phyloP scores from a whole-genome alignment of 2,113 vertebrate species.

The Oceanites oceanicus region DNA sequence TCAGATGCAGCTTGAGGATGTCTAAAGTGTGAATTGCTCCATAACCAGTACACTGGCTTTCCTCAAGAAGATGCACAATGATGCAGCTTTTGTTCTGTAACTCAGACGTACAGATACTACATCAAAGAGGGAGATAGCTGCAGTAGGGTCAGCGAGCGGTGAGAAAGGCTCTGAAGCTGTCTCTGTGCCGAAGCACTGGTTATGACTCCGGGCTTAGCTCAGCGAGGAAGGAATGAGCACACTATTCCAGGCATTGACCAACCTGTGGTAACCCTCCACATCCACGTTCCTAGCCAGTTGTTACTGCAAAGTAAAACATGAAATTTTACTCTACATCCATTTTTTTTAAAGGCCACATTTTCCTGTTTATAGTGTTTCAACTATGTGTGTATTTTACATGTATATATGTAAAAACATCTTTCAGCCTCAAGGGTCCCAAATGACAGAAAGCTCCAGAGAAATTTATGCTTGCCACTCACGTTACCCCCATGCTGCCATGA shows the following conservation, averaged over 20 bases:
- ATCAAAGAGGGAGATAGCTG: not conserved
- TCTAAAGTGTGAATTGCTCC: not conserved
- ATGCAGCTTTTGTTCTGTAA: not conserved
- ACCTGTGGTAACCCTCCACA: not conserved
- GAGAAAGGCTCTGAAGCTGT: not conserved
- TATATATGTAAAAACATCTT: not conserved
- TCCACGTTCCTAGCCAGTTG: not conserved
- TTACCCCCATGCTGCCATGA: accelerated
- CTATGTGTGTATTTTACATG: not conserved
- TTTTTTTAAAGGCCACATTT: not conserved
- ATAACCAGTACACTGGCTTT: not conserved
- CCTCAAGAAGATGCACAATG: not conserved
- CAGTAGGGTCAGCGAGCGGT: too few relatives aligned
- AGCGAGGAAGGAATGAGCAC: not conserved
- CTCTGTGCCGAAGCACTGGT: not conserved
- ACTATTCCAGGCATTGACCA: not conserved
- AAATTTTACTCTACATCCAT: not conserved
- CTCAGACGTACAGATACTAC: not conserved
- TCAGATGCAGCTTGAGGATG: not conserved
- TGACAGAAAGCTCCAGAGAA: not conserved
- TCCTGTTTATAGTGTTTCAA: not conserved
- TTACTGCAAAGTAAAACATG: not conserved
- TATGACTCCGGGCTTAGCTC: not conserved
- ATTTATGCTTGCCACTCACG: not conserved
- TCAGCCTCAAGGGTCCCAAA: not conserved